Conservation (phyloP, 2,888 invertebrate species). For the Brenthis daphne region DNA sequence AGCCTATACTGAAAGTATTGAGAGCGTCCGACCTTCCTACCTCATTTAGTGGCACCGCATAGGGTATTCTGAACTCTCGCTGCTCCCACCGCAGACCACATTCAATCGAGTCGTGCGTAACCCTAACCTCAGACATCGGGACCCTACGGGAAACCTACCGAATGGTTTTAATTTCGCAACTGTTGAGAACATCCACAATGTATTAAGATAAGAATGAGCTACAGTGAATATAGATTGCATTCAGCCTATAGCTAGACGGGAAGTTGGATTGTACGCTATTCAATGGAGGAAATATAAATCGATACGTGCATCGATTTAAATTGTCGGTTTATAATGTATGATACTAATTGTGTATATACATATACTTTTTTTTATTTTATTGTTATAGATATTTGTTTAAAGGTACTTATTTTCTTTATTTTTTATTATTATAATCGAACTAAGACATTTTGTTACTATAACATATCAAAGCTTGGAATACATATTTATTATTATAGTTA, state of each 20-base stretch:
- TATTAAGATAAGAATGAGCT: slow-evolving; percentile 57
- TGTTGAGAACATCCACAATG: slow-evolving; percentile 52
- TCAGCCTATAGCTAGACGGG: slow-evolving; percentile 27
- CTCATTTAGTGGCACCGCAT: slow-evolving; percentile 59
- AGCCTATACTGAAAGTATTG: slow-evolving; percentile 40
- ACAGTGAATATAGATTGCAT: slow-evolving; percentile 16
- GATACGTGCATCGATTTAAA: slow-evolving; percentile 35
- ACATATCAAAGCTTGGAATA: too few species aligned
- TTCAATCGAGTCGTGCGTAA: slow-evolving; percentile 60
- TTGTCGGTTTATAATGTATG: slow-evolving; percentile 6
- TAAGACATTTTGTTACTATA: too few species aligned
- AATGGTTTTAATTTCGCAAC: slow-evolving; percentile 14
- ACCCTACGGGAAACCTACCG: slow-evolving; percentile 58
- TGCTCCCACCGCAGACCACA: slow-evolving; percentile 62
- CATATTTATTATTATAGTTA: too few species aligned
- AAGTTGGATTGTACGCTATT: slow-evolving; percentile 28
- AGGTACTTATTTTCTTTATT: too few species aligned
- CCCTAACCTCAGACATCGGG: slow-evolving; percentile 60
- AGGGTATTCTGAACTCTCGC: slow-evolving; percentile 46
- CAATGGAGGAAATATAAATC: slow-evolving; percentile 35
- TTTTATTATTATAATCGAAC: too few species aligned
- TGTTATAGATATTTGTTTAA: background rate
- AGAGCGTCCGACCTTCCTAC: slow-evolving; percentile 38
- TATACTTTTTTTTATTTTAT: too few species aligned
- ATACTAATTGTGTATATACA: background rate